These are phyloP conservation scores for Drosophila watanabei DNA, from an alignment of 1,140 invertebrate genomes.

Conservation along the genomic window DNA sequence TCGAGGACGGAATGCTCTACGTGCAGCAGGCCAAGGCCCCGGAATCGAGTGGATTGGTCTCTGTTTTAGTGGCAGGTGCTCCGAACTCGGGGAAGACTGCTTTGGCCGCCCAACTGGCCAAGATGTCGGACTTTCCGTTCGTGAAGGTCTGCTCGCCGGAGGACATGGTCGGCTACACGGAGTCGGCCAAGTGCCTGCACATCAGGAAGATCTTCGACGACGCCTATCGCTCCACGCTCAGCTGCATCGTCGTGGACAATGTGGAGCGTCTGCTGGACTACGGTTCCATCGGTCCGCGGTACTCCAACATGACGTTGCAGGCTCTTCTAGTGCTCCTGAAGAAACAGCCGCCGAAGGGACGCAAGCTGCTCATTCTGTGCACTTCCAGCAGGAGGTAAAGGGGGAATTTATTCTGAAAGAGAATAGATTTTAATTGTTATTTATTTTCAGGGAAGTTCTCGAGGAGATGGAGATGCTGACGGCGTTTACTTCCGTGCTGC, in stretches of 20 bases:
- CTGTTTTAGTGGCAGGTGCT: conserved; percentile 95
- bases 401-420: too few relatives aligned
- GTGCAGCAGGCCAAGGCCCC: conserved; percentile 94
- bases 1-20: conserved; percentile 96
- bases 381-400: conserved; percentile 96
- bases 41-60: conserved; percentile 94
- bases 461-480: conserved; percentile 98
- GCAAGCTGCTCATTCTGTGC: conserved; percentile 96
- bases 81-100: conserved; percentile 99
- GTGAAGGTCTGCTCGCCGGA: conserved; percentile 98
- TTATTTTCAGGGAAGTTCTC: conserved; percentile 91
- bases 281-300: conserved; percentile 98
- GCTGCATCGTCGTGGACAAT: conserved; percentile 99
- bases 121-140: conserved; percentile 99
- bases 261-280: conserved; percentile 99
- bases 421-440: background rate
- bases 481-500: conserved; percentile 95
- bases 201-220: conserved; percentile 99
- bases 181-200: conserved; percentile 97
- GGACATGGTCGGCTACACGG: conserved; percentile 99
- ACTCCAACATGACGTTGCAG: conserved; percentile 98
- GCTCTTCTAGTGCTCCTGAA: conserved; percentile 97
- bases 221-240: conserved; percentile 98
- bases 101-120: conserved; percentile 97
- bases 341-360: conserved; percentile 96